Evolutionary conservation across 2,797 vertebrate genomes (phyloP), one percentile per base, ranked within the genome.

Genomic region (Macroramphosus scolopax): DNA sequence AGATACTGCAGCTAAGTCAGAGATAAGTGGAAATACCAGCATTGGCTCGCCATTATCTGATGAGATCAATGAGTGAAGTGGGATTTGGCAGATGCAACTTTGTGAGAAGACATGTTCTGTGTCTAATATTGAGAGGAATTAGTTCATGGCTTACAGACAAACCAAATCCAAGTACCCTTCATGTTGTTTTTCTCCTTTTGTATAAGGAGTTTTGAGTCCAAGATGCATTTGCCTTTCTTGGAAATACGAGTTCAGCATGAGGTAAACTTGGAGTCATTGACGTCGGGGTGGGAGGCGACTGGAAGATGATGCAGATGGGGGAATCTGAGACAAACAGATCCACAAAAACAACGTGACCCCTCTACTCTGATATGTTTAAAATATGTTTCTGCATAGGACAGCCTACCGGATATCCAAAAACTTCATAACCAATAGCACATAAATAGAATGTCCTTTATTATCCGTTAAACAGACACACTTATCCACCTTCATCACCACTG

Each of bases 11-110:
- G 46, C 42, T 14, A 18, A 40, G 52, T 48, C 10, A 45, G 30
- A 6, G 13, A 18, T 2, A 38, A 42, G 31, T 17, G 12, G 5
- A 65, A 68, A 62, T 1, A 18, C n/a, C n/a, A n/a, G n/a, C n/a
- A n/a, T n/a, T n/a, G n/a, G n/a, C n/a, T 28, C 10, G n/a, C 5
- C n/a, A 1, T 53, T 38, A 72, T 65, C 44, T 18, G 1, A 9
- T 49, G 8, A 54, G 61, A 71, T 44, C 17, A 12, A 8, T 4
- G n/a, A n/a, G 14, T 43, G 17, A 41, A 45, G 12, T 24, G 38
- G 41, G 51, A 68, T 75, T 75, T 67, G 34, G 20, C 39, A n/a
- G n/a, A n/a, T n/a, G n/a, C n/a, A n/a, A 47, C 14, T 58, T 34
- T 28, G 13, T 64, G 55, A 61, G 37, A 67, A 47, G 29, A 11